Evolutionary conservation across 2,113 vertebrate genomes (phyloP).

Genomic region (Datnioides undecimradiatus): DNA sequence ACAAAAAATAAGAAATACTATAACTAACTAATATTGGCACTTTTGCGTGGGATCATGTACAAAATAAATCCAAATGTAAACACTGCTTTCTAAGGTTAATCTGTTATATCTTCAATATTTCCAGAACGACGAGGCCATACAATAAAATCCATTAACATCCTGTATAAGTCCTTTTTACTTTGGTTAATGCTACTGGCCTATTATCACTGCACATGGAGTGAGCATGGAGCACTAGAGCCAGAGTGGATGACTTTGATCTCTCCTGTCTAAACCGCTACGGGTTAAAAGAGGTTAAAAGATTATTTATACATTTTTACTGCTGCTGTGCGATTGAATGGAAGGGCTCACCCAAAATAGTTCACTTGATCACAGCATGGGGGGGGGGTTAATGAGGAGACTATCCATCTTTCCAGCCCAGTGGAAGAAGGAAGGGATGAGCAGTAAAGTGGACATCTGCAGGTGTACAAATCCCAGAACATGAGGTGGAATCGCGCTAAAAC

Average conservation of each 20-base stretch:
- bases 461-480: slow-evolving; percentile 11
- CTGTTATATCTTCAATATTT: neutral
- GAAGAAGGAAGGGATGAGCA: neutral
- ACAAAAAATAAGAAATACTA: neutral
- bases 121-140: neutral
- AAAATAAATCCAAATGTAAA: neutral
- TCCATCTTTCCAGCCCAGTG: slow-evolving; percentile 80
- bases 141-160: neutral
- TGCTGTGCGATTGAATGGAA: slow-evolving; percentile 86
- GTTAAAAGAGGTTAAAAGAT: slow-evolving; percentile 85
- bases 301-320: slow-evolving; percentile 90
- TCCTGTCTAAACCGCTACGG: slow-evolving; percentile 46
- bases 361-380: neutral
- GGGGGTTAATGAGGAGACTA: slow-evolving; percentile 86
- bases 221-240: slow-evolving; percentile 1
- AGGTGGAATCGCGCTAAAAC: slow-evolving; percentile 34
- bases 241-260: neutral
- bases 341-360: slow-evolving; percentile 51
- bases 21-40: neutral
- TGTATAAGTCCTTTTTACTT: neutral
- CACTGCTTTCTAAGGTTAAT: neutral
- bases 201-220: neutral
- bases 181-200: neutral
- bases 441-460: slow-evolving; percentile 16
- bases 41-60: neutral